Base-by-base conservation (phyloP, 2,888 invertebrate genomes). In the Acronicta aceris region DNA sequence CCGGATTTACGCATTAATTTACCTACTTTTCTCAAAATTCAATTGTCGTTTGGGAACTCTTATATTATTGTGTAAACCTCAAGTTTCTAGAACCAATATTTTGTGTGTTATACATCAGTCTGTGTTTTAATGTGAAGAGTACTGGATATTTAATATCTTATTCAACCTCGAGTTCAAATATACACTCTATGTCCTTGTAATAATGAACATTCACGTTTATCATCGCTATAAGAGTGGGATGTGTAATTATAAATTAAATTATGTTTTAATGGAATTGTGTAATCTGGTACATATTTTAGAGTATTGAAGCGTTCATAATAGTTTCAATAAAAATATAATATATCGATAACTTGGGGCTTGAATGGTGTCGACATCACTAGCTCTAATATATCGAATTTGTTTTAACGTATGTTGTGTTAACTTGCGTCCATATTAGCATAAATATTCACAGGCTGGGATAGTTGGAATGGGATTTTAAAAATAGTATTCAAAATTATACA, bases 161-260 rank as follows among this genome's bases (percentile, higher is more conserved):
- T 12, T 4, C 1, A 10, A 33, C 12, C 10, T 42, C 8, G n/a
- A 13, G 10, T 38, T 27, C 21, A 40, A 54, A 54, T 45, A 17
- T 36, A 53, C 38, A 54, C 38, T 13, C 12, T 12, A 10, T 38
- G n/a, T 52, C 21, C 30, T 43, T 47, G 54, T 59, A 51, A 33
- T 71, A 48, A 52, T 46, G 25, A 42, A 47, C 33, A 63, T 62
- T 66, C 72, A 54, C 61, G 42, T 73, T 69, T 74, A 76, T 67
- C 71, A 68, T 70, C 68, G 69, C 65, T 73, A 79, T 71, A 74
- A 58, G 77, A 78, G 77, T 76, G 73, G 76, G 71, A 76, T 33
- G 6, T 65, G 13, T 66, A 71, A 62, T 45, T 47, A 50, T 66
- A 45, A 54, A 54, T 50, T 40, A 46, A 21, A n/a, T 10, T 53